Percentiles rank a stretch among this genome's conserved stretches.
These are phyloP conservation scores for Ptilodon capucinus DNA, from an alignment of 2,888 invertebrate species.

Conservation along the genomic window DNA sequence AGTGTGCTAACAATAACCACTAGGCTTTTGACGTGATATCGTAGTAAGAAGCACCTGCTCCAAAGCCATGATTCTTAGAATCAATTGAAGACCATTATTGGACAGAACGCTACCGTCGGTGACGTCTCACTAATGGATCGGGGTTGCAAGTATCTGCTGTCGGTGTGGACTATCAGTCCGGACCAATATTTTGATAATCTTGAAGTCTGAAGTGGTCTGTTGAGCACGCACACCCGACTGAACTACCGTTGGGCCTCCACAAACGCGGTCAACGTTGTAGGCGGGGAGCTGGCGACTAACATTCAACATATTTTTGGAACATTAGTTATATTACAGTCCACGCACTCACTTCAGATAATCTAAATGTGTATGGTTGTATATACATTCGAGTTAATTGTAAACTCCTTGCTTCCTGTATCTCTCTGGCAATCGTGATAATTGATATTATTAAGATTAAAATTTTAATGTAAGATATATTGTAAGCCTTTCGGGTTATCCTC, in stretches of 20 bases:
- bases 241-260: not conserved
- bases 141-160: constrained; percentile 3
- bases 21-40: not conserved
- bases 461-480: too few species aligned
- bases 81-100: not conserved
- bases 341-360: too few species aligned
- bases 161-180: constrained; percentile 11
- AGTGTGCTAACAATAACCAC: too few species aligned
- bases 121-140: constrained; percentile 3
- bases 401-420: too few species aligned
- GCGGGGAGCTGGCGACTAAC: not conserved
- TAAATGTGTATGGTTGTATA: too few species aligned
- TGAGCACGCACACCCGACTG: constrained; percentile 7
- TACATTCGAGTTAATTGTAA: too few species aligned
- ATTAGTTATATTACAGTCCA: too few species aligned
- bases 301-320: not conserved
- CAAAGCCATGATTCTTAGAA: not conserved
- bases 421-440: too few species aligned
- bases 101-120: not conserved
- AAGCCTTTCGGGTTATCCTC: too few species aligned
- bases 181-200: constrained; percentile 33
- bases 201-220: constrained; percentile 16
- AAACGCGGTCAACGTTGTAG: not conserved
- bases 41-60: not conserved
- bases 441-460: too few species aligned